phyloP scores from a whole-genome alignment of 2,113 vertebrate genomes.

The Ceyx margarethae region DNA sequence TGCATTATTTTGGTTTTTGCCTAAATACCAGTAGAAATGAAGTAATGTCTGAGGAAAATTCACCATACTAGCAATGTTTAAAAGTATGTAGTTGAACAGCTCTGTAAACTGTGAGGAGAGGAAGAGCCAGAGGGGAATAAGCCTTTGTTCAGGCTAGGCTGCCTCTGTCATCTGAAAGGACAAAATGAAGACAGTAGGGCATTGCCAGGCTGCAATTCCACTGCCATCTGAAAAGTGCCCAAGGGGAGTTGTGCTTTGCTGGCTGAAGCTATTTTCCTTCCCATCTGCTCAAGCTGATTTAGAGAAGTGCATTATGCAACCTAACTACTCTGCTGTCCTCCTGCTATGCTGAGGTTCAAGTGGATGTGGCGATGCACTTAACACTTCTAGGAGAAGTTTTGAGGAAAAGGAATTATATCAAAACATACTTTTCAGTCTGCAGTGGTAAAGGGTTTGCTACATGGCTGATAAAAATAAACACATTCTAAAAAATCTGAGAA shows the following conservation, averaged over 20 bases:
- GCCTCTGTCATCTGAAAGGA: neutral
- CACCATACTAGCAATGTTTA: neutral
- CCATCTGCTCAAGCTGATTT: conserved; percentile 42
- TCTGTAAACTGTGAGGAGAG: neutral
- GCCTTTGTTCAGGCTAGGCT: neutral
- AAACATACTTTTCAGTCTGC: neutral
- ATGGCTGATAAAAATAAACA: neutral
- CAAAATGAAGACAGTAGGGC: conserved; percentile 29
- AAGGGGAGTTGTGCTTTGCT: neutral
- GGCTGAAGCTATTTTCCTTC: conserved; percentile 41
- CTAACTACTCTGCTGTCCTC: neutral
- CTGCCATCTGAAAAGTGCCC: conserved; percentile 45
- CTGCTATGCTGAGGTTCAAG: neutral
- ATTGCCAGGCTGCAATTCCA: conserved; percentile 7
- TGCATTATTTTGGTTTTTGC: neutral
- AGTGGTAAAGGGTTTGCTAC: neutral
- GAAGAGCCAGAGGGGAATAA: neutral
- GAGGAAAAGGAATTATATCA: neutral
- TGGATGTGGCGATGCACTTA: neutral
- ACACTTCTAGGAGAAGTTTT: neutral
- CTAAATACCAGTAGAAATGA: neutral
- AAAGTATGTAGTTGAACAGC: neutral
- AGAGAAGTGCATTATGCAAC: conserved; percentile 24
- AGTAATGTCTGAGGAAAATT: neutral
- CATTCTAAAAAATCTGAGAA: neutral